Percentiles rank a stretch among this genome's conserved stretches.
phyloP scores from a whole-genome alignment of 2,888 invertebrate species.

The Temnothorax unifasciatus region DNA sequence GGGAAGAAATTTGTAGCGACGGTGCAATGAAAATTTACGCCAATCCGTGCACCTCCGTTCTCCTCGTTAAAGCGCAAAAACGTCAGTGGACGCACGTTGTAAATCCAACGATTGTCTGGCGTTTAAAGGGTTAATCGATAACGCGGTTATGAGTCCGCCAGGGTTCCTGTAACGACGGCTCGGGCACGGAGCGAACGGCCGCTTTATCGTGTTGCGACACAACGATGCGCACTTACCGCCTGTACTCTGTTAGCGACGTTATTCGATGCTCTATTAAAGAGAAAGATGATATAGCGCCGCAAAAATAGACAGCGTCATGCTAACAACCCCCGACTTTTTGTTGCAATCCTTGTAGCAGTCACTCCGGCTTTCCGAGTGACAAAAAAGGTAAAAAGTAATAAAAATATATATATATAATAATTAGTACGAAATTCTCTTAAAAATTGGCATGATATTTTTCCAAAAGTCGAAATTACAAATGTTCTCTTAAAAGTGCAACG shows the following conservation, averaged over 20 bases:
- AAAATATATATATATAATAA: neutral
- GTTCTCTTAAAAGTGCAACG: neutral
- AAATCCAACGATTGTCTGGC: slow-evolving; percentile 61
- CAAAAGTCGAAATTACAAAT: neutral
- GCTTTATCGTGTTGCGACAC: slow-evolving; percentile 34
- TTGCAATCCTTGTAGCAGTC: neutral
- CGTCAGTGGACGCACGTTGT: slow-evolving; percentile 58
- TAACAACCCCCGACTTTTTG: slow-evolving; percentile 33
- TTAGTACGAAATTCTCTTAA: neutral
- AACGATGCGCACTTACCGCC: slow-evolving; percentile 39
- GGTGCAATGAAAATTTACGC: slow-evolving; percentile 67
- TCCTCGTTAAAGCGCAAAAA: slow-evolving; percentile 64
- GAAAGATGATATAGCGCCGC: slow-evolving; percentile 12
- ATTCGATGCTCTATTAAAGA: slow-evolving; percentile 33
- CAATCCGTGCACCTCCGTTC: slow-evolving; percentile 54
- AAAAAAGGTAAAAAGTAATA: neutral
- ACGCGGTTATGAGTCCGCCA: slow-evolving; percentile 57
- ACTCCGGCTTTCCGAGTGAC: neutral
- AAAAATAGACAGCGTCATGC: slow-evolving; percentile 28
- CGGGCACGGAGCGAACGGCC: slow-evolving; percentile 17
- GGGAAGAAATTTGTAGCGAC: slow-evolving; percentile 63
- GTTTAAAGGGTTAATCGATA: slow-evolving; percentile 70
- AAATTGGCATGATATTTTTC: neutral
- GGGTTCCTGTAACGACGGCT: slow-evolving; percentile 36
- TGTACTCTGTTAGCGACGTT: slow-evolving; percentile 41